Conservation (phyloP, 2,113 vertebrate genomes). For the Symphodus melops region DNA sequence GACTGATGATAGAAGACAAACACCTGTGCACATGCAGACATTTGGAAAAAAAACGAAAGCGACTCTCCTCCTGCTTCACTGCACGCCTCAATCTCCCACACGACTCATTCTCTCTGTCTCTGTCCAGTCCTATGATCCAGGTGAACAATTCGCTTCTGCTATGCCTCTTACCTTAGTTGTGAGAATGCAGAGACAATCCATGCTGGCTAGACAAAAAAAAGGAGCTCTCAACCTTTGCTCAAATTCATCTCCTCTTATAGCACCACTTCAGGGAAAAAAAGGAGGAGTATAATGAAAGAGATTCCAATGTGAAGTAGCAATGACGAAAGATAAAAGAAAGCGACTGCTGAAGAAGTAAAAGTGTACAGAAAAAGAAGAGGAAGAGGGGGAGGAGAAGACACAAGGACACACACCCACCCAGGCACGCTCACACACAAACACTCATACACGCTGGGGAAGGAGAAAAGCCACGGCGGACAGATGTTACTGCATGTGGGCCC, state of each 20-base stretch:
- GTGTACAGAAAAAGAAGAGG: slow-evolving; percentile 7
- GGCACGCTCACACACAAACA: slow-evolving; percentile 15
- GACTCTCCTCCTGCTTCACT: slow-evolving; percentile 41
- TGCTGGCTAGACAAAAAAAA: slow-evolving; percentile 77
- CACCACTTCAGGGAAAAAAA: slow-evolving; percentile 24
- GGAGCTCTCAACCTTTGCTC: slow-evolving; percentile 84
- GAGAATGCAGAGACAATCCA: slow-evolving; percentile 99
- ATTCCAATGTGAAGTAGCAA: slow-evolving; percentile 75
- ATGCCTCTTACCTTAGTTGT: slow-evolving; percentile 94
- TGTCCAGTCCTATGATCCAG: slow-evolving; percentile 2
- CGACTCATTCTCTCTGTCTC: slow-evolving; percentile 20
- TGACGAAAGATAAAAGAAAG: slow-evolving; percentile 34
- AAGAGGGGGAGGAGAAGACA: slow-evolving; percentile 34
- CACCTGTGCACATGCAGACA: slow-evolving; percentile 30
- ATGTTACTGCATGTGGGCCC: slow-evolving; percentile 66
- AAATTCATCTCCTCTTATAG: slow-evolving; percentile 87
- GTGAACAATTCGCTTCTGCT: slow-evolving; percentile 24
- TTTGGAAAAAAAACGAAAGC: slow-evolving; percentile 17
- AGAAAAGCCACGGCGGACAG: slow-evolving; percentile 62
- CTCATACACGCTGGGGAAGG: slow-evolving; percentile 65
- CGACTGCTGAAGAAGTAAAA: slow-evolving; percentile 35
- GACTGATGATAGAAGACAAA: slow-evolving; percentile 10
- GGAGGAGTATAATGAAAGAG: slow-evolving; percentile 33
- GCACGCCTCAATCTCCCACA: slow-evolving; percentile 39
- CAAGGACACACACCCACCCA: slow-evolving; percentile 7